Evolutionary conservation across 2,888 invertebrate genomes (phyloP).

Genomic region (Myathropa florea): DNA sequence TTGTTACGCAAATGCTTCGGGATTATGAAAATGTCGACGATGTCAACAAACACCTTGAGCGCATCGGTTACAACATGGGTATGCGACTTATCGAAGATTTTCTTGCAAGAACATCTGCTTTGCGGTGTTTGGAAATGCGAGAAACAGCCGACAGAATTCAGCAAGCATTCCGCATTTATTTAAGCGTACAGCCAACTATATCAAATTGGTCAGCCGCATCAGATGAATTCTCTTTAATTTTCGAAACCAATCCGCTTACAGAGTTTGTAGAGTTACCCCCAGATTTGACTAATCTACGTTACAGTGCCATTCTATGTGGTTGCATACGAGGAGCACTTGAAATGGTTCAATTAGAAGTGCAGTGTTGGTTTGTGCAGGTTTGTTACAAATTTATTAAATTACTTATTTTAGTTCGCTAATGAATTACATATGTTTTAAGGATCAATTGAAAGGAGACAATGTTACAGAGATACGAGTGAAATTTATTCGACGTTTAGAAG

Average conservation of each 20-base stretch:
- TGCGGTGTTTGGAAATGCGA: constrained; percentile 95
- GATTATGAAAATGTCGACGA: constrained; percentile 98
- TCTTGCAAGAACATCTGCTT: constrained; percentile 93
- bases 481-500: constrained; percentile 96
- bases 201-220: constrained; percentile 96
- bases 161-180: constrained; percentile 88
- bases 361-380: constrained; percentile 94
- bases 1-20: constrained; percentile 97
- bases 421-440: constrained; percentile 82
- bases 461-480: constrained; percentile 97
- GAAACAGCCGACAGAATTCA: constrained; percentile 98
- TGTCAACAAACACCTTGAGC: constrained; percentile 97
- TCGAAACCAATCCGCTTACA: constrained; percentile 97
- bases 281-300: constrained; percentile 90
- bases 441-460: constrained; percentile 96
- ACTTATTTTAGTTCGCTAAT: neutral
- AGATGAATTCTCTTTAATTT: constrained; percentile 97
- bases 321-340: constrained; percentile 96
- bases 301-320: constrained; percentile 96
- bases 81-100: constrained; percentile 98
- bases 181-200: constrained; percentile 95
- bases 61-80: constrained; percentile 99
- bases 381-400: constrained; percentile 35
- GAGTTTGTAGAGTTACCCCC: constrained; percentile 98
- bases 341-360: constrained; percentile 99